Base-by-base conservation (phyloP, 1,140 invertebrate species). In the Polypedilum vanderplanki region DNA sequence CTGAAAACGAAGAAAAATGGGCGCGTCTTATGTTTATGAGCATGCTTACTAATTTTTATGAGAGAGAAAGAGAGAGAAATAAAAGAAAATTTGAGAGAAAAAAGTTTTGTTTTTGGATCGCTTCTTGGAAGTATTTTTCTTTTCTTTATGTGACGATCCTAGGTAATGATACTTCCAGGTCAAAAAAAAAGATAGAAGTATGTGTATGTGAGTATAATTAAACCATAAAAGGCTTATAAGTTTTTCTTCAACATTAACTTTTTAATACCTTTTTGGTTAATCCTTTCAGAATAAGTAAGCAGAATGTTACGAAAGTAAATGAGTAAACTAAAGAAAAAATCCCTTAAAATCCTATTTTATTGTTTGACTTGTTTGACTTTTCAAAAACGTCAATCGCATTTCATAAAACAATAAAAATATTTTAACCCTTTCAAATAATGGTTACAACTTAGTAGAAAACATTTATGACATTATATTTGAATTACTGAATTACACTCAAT, bases 201-300 rank as follows among this genome's bases (percentile, higher is more conserved):
- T 70, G 4, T 18, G 65, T 22, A 70, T 20, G 17, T 20, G 18
- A 70, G 17, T 17, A 70, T 70, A 70, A 70, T 70, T 70, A 70
- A 70, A 70, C 65, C 65, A 70, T 70, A 70, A 70, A 70, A 70
- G 65, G 65, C 65, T 70, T 70, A 70, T 9, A 3, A 70, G 65
- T 70, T 70, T 7, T 0, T 20, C 65, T 20, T 70, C 65, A 17
- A 20, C 65, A 70, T 70, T 70, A 70, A 70, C 65, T 70, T 70
- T 70, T 70, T 70, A 70, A 70, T 70, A 70, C 20, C 24, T 70
- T 70, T 70, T 18, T 70, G 65, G 17, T 70, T 70, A 70, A 70
- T 70, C 65, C 65, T 70, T 70, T 70, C 18, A 20, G 8, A 10
- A 22, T 10, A 70, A 22, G 10, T 12, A 17, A 57, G 46, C 65